Evolutionary conservation across 2,888 invertebrate genomes (phyloP), one percentile per base, ranked within the genome.

Genomic region (Tachina lurida): DNA sequence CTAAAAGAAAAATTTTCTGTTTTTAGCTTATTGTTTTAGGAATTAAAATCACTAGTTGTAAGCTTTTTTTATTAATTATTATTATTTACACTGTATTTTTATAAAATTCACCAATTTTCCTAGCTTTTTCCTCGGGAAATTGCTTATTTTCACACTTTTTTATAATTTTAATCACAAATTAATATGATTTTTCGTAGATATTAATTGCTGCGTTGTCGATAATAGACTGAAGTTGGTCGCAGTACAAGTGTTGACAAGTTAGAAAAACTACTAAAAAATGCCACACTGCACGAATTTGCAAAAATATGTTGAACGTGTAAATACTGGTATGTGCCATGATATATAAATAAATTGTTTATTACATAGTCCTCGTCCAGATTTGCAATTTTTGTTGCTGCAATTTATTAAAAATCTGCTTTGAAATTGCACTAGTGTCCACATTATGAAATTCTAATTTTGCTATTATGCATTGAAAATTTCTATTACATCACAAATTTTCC

Each of bases 201-300:
- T 81, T 81, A 81, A 77, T 75, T 86, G 86, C 86, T 86, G 86
- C 75, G 85, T 86, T 86, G 86, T 86, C 85, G 85, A 74, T 81
- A 68, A 74, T 73, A 84, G 84, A 84, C 84, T 84, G 76, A 76
- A 80, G 74, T 79, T 75, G 84, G 70, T 15, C 17, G 70, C 70
- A 75, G 43, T 49, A 58, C 8, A 4, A 31, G 68, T 17, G 65
- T 60, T 79, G 60, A 12, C 39, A 60, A 56, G 49, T 45, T n/a
- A 17, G 13, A 68, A 19, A 19, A 4, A 43, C 3, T 43, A 31
- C 56, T 13, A 49, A 70, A 31, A 52, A 31, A 49, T 19, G 12
- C 79, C 62, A 47, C 73, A 39, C 54, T 78, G 45, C 7, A 9
- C 45, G 56, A 10, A 13, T 31, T 31, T 31, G 31, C 7, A 31